Conservation (phyloP, 2,888 invertebrate species). For the Pseudeuparius sepicola region DNA sequence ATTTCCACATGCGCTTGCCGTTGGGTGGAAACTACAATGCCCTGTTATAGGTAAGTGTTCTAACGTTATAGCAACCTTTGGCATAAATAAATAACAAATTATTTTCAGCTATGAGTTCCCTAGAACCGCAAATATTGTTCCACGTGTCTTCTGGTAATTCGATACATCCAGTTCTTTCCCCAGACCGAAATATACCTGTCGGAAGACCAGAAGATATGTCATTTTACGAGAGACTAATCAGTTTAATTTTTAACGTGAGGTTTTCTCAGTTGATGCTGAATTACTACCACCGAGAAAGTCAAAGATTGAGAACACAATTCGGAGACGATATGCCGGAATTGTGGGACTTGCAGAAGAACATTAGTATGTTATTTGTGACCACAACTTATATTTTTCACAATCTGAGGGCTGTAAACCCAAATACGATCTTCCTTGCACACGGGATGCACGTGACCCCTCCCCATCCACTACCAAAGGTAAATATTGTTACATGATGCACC, state of each 20-base stretch:
- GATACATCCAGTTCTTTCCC: constrained; percentile 32
- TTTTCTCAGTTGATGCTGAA: no score
- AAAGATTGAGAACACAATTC: constrained; percentile 29
- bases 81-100: no score
- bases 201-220: constrained; percentile 23
- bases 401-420: constrained; percentile 30
- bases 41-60: constrained; percentile 30
- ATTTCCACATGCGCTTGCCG: constrained; percentile 27
- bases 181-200: constrained; percentile 29
- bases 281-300: no score
- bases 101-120: constrained; percentile 28
- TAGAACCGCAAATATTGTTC: no score
- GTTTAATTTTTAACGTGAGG: constrained; percentile 17
- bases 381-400: constrained; percentile 31
- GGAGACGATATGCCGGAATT: constrained; percentile 28
- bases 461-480: constrained; percentile 28
- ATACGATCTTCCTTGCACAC: constrained; percentile 31
- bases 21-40: constrained; percentile 31
- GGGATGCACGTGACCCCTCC: constrained; percentile 28
- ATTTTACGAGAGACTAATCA: constrained; percentile 28
- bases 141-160: constrained; percentile 32
- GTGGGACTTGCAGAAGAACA: constrained; percentile 27
- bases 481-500: no score
- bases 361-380: constrained; percentile 33
- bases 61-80: no score